Evolutionary conservation across 2,888 invertebrate genomes (phyloP), one percentile per base, ranked within the genome.

Genomic region (Phyto melanocephala): DNA sequence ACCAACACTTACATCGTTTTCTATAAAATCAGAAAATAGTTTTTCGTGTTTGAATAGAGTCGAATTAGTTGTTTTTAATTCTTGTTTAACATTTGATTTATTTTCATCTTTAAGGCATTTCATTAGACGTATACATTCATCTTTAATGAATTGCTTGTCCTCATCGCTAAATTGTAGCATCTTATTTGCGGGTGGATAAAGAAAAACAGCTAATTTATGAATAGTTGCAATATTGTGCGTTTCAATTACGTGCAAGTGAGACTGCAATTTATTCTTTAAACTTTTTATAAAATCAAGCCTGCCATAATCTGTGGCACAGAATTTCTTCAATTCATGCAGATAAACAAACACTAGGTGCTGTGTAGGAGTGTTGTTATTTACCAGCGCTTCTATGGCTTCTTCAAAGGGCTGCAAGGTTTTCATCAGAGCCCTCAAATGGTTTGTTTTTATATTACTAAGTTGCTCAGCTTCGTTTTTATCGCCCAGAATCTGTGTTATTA

Each of bases 151-250:
- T 52, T 62, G 1, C 40, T 52, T 72, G 20, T 72, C 72, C 1
- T 17, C 6, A 11, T 28, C 28, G n/a, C 6, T 24, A 42, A 72
- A 72, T 24, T 52, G 37, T 5, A 72, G 17, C 8, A 72, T 13
- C 6, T 72, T 72, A 1, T 72, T 72, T 17, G 72, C 40, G 28
- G 72, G 72, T 1, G 72, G 72, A 72, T 62, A 72, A 13, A 72
- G 72, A 5, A 72, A 72, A 1, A 72, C 17, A 3, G 74, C 63
- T 8, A 74, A 20, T 65, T 74, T 74, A 45, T 74, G 63, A 0
- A 65, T 4, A 35, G 33, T 35, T 22, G 20, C 45, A n/a, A 56
- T 2, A 17, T 63, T 63, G n/a, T 65, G 35, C 0, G 1, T 13
- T 1, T 11, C 15, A 1, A 54, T 56, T 45, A 33, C 17, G 0